phyloP scores from a whole-genome alignment of 35 echinoderm and acorn worm genomes.

The Heliocidaris tuberculata region DNA sequence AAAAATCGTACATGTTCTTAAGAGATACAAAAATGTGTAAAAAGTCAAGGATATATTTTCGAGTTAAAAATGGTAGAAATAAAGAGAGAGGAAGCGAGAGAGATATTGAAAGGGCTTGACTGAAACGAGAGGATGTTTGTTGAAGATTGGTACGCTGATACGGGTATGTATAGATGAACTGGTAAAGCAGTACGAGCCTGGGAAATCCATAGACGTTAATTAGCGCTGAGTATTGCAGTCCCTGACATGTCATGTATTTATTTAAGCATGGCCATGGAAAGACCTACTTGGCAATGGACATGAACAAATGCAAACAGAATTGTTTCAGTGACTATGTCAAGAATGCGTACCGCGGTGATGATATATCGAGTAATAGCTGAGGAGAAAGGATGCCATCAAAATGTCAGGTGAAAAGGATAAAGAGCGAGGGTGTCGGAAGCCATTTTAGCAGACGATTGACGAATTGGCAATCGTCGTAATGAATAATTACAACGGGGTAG shows the following conservation, averaged over 20 bases:
- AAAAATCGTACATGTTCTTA: no score
- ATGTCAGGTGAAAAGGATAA: slow-evolving; percentile 16
- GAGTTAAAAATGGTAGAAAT: not conserved
- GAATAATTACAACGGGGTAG: not conserved
- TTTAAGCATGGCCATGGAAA: slow-evolving; percentile 11
- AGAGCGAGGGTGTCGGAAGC: not conserved
- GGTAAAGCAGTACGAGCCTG: slow-evolving; percentile 15
- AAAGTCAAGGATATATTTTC: not conserved
- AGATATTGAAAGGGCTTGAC: not conserved
- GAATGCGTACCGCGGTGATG: not conserved
- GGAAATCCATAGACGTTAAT: slow-evolving; percentile 7
- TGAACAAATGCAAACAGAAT: slow-evolving; percentile 12
- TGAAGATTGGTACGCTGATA: not conserved
- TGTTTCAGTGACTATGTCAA: not conserved
- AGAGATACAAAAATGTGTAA: not conserved
- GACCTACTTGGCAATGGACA: slow-evolving; percentile 8
- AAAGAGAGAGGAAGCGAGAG: not conserved
- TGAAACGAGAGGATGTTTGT: not conserved
- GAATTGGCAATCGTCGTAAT: slow-evolving; percentile 16
- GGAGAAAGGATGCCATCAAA: not conserved
- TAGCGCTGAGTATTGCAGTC: slow-evolving; percentile 32
- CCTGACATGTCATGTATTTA: slow-evolving; percentile 11
- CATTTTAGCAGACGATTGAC: slow-evolving; percentile 2
- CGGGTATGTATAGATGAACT: not conserved
- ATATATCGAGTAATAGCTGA: slow-evolving; percentile 18